These are phyloP conservation scores for Liopterus haemorrhoidalis DNA, from an alignment of 2,888 invertebrate species.

Conservation along the genomic window DNA sequence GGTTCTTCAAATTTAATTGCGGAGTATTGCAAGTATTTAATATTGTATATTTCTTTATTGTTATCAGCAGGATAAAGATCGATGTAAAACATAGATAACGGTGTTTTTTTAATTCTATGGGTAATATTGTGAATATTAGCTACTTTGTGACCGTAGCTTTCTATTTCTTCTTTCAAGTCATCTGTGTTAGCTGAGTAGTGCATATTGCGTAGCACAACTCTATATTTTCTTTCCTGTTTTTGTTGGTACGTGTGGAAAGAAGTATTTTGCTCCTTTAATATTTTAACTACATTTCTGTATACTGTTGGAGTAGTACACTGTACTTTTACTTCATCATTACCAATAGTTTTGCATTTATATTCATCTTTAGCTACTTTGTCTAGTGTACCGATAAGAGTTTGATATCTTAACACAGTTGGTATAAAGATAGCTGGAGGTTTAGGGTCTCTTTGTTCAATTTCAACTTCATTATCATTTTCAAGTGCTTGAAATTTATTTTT, in stretches of 20 bases:
- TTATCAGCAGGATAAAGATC: not conserved
- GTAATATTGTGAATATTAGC: conserved; percentile 14
- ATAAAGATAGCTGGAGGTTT: too few species aligned
- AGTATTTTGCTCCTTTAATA: conserved; percentile 2
- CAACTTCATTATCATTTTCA: too few species aligned
- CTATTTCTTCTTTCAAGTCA: conserved; percentile 14
- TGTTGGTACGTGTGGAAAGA: conserved; percentile 12
- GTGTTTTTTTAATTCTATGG: conserved; percentile 11
- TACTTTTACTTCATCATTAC: too few species aligned
- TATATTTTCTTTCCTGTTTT: conserved; percentile 6
- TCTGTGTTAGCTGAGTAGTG: conserved; percentile 10
- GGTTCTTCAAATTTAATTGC: conserved; percentile 8
- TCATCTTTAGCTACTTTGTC: too few species aligned
- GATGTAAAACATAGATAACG: conserved; percentile 7
- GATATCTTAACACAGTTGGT: too few species aligned
- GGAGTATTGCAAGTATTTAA: conserved; percentile 5
- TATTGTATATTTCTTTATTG: conserved; percentile 12
- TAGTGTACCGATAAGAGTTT: too few species aligned
- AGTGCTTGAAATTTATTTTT: too few species aligned
- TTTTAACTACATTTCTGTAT: conserved; percentile 12
- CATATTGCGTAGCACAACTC: conserved; percentile 9
- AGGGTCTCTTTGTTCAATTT: too few species aligned
- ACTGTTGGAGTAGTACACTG: too few species aligned
- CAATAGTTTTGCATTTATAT: too few species aligned
- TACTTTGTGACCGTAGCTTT: conserved; percentile 12